phyloP scores from a whole-genome alignment of 2,113 vertebrate genomes.

The Cavia aperea region DNA sequence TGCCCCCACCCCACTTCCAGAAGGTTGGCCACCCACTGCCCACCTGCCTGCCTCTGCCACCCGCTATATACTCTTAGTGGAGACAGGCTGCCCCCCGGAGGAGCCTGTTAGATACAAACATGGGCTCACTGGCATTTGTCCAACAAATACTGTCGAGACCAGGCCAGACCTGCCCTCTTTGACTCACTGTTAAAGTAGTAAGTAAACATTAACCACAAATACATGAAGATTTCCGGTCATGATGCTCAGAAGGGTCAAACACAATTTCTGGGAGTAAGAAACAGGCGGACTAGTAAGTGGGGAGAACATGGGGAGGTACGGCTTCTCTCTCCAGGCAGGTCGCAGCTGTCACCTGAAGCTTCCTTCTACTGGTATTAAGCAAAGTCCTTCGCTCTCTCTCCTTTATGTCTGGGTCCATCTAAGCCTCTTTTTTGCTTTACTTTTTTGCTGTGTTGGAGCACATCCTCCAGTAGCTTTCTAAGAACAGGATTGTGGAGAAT shows the following conservation, averaged over 20 bases:
- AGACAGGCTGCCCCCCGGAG: background rate
- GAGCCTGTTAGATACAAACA: background rate
- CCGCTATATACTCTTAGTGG: background rate
- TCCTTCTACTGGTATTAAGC: background rate
- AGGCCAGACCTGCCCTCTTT: background rate
- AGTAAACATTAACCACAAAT: background rate
- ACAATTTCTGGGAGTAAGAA: background rate
- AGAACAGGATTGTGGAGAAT: background rate
- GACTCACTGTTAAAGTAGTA: background rate
- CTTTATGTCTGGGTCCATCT: background rate
- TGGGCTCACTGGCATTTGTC: background rate
- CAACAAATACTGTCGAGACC: background rate
- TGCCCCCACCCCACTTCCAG: background rate
- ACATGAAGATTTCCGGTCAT: background rate
- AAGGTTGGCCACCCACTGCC: background rate
- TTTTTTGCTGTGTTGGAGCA: background rate
- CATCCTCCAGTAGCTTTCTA: background rate
- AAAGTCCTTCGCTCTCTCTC: background rate
- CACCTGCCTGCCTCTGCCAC: background rate
- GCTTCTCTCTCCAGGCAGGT: background rate
- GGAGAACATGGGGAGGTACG: accelerated
- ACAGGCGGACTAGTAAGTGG: too few species aligned
- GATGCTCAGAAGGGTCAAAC: background rate
- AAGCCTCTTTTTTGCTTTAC: background rate
- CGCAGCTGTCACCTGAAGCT: background rate